Conservation (phyloP, 2,797 vertebrate genomes). For the Menidia menidia region DNA sequence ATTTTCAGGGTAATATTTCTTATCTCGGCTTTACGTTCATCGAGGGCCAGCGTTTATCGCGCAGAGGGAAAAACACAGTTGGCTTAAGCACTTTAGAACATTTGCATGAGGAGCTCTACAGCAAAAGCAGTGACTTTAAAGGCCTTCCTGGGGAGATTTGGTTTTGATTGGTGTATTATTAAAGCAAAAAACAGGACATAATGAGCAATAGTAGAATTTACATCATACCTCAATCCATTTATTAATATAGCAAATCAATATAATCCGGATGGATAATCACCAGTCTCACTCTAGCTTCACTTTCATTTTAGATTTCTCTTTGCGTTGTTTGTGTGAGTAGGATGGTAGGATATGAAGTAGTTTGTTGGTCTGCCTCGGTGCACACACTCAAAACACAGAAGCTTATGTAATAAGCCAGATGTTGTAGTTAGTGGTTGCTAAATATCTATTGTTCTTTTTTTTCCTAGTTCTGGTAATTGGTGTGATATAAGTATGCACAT, state of each 20-base stretch:
- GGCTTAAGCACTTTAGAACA: neutral
- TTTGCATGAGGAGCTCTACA: neutral
- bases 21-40: neutral
- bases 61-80: neutral
- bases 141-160: too few species aligned
- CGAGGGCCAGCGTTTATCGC: too few species aligned
- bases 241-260: too few species aligned
- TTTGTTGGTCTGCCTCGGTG: conserved; percentile 1
- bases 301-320: neutral
- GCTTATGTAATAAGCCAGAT: conserved; percentile 47
- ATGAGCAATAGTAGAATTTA: neutral
- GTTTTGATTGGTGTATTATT: too few species aligned
- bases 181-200: neutral
- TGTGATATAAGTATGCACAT: conserved; percentile 19
- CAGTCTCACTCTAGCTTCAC: neutral
- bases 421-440: conserved; percentile 31
- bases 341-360: conserved; percentile 39
- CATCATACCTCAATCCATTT: too few species aligned
- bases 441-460: conserved; percentile 22
- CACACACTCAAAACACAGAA: conserved; percentile 6
- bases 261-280: neutral
- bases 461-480: conserved; percentile 32
- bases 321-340: conserved; percentile 24
- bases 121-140: neutral
- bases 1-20: too few species aligned